Percentiles rank a stretch among this genome's conserved stretches.
phyloP scores from a whole-genome alignment of 2,113 vertebrate species.

The Colius striatus region DNA sequence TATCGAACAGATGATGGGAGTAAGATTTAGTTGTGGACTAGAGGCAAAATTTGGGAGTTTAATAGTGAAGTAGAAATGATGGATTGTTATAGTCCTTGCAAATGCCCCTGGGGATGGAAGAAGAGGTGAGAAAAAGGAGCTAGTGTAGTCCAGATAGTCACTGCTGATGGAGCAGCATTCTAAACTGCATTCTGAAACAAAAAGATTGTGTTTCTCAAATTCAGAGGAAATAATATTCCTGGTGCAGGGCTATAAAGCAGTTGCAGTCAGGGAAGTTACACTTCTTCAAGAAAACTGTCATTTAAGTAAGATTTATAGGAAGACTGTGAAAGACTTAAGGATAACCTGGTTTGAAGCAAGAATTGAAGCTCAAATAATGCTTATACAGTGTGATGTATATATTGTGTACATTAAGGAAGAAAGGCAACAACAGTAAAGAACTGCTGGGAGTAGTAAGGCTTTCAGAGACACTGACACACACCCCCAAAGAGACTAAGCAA shows the following conservation, averaged over 20 bases:
- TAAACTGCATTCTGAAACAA: not conserved
- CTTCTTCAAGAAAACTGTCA: not conserved
- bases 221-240: not conserved
- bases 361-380: not conserved
- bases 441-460: too few species aligned
- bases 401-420: not conserved
- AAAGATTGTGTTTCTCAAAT: not conserved
- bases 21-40: not conserved
- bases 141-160: not conserved
- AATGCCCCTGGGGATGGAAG: not conserved
- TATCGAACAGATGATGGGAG: not conserved
- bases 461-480: rapidly evolving
- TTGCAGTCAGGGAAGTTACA: not conserved
- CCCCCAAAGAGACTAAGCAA: not conserved
- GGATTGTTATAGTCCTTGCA: not conserved
- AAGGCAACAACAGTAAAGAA: not conserved
- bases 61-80: not conserved
- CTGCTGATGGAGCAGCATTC: not conserved
- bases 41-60: not conserved
- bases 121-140: not conserved
- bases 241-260: rapidly evolving
- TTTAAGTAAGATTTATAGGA: not conserved
- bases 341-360: not conserved
- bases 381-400: too few species aligned
- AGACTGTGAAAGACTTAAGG: not conserved